phyloP scores from a whole-genome alignment of 2,797 vertebrate species.

The Enteromius viviparus region DNA sequence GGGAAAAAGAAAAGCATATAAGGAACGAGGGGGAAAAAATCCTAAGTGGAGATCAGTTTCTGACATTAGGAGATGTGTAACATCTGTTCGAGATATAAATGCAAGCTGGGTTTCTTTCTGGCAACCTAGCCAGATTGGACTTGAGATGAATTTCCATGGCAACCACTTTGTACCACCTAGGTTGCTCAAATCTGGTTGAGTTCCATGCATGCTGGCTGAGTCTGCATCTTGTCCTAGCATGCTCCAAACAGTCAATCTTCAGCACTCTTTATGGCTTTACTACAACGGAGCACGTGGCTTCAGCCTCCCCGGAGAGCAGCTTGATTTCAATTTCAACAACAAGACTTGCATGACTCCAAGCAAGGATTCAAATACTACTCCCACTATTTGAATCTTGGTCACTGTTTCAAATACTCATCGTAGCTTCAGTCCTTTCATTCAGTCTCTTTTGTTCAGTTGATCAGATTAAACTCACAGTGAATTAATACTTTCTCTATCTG shows the following conservation, averaged over 20 bases:
- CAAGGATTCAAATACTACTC: conserved; percentile 14
- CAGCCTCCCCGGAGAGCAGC: conserved; percentile 26
- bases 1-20: conserved; percentile 13
- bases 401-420: neutral
- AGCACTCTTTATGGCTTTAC: conserved; percentile 24
- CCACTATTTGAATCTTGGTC: neutral
- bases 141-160: conserved; percentile 67
- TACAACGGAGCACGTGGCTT: conserved; percentile 34
- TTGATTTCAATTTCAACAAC: conserved; percentile 37
- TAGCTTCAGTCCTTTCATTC: neutral
- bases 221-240: conserved; percentile 50
- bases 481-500: neutral
- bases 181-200: conserved; percentile 53
- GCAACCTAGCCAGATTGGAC: conserved; percentile 49
- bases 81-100: conserved; percentile 51
- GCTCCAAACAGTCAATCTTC: conserved; percentile 41
- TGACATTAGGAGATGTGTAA: conserved; percentile 36
- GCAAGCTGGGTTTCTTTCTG: conserved; percentile 49
- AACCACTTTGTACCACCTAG: conserved; percentile 64
- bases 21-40: neutral
- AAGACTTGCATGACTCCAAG: conserved; percentile 12
- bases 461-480: neutral
- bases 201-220: conserved; percentile 54
- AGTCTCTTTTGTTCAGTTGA: neutral
- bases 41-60: conserved; percentile 32